Evolutionary conservation across 2,797 vertebrate species (phyloP).

Genomic region (Orestias chungarensis): DNA sequence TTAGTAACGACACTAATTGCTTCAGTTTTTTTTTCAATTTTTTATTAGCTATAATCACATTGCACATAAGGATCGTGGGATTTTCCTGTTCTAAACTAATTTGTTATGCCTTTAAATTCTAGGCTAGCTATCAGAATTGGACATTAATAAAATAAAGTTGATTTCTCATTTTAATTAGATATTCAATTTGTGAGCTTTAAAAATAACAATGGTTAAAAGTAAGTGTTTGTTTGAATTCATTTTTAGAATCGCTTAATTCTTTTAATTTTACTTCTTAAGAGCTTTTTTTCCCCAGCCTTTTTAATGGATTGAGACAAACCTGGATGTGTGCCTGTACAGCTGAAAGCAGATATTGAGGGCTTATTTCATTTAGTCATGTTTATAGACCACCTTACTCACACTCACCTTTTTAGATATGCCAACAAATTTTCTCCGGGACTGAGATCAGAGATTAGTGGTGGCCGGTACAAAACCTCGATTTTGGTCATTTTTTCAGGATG

Average conservation of each 20-base stretch:
- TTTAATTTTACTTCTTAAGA: neutral
- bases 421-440: no score
- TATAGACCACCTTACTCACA: no score
- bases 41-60: neutral
- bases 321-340: neutral
- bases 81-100: neutral
- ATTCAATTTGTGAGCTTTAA: neutral
- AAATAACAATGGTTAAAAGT: neutral
- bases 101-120: neutral
- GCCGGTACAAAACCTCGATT: no score
- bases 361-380: no score
- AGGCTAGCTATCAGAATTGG: neutral
- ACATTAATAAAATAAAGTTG: neutral
- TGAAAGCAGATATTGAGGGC: neutral
- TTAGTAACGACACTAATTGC: no score
- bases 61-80: neutral
- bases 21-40: no score
- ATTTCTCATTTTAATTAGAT: neutral
- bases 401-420: no score
- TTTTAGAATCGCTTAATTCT: neutral
- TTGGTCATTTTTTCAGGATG: no score
- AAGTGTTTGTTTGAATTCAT: accelerated
- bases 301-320: neutral
- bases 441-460: no score
- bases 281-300: neutral